Evolutionary conservation across 2,113 vertebrate genomes (phyloP).

Genomic region (Pseudolaguvia tuberculata): DNA sequence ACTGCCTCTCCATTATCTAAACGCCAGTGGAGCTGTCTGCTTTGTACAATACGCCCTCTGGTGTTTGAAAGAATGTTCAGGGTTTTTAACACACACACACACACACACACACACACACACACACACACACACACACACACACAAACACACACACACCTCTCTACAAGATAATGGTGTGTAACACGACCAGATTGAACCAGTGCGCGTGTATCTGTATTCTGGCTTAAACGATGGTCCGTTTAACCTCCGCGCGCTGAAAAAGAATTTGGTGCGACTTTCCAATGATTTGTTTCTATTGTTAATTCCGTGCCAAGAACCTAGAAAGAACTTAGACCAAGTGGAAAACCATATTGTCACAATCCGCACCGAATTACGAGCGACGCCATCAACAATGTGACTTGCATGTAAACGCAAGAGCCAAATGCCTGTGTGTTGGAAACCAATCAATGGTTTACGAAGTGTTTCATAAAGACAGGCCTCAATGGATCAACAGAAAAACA

Average conservation of each 20-base stretch:
- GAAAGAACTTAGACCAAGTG: conserved; percentile 28
- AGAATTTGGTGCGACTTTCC: neutral
- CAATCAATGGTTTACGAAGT: conserved; percentile 50
- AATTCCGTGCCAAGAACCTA: conserved; percentile 8
- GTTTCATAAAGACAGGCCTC: conserved; percentile 56
- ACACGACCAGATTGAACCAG: neutral
- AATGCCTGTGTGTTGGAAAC: conserved; percentile 41
- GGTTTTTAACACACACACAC: neutral
- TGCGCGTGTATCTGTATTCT: neutral
- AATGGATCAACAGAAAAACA: conserved; percentile 48
- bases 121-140: neutral
- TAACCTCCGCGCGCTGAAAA: neutral
- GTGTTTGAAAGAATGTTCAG: conserved; percentile 37
- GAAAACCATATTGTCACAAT: conserved; percentile 27
- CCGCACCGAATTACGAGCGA: conserved; percentile 30
- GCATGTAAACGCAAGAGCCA: conserved; percentile 19
- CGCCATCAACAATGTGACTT: conserved; percentile 35
- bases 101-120: neutral
- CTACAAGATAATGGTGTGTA: neutral
- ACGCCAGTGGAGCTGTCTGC: conserved; percentile 21
- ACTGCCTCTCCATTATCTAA: conserved; percentile 59
- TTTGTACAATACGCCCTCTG: conserved; percentile 61
- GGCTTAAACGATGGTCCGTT: neutral
- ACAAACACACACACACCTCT: neutral
- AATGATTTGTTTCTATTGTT: neutral